Conservation (phyloP, 2,888 invertebrate genomes). For the Archips xylosteana region DNA sequence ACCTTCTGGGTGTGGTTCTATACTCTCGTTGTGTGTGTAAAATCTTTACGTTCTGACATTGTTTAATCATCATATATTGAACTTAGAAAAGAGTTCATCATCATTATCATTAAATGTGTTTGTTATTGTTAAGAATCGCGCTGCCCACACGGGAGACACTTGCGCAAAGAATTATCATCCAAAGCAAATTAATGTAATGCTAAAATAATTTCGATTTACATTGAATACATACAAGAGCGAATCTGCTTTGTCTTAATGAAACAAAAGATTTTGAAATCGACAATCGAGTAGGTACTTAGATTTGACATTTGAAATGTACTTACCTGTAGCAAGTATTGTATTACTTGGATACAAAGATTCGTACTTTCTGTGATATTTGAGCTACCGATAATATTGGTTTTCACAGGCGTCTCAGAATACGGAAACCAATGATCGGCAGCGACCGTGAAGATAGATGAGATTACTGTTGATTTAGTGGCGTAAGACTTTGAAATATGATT, state of each 20-base stretch:
- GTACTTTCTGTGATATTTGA: conserved; percentile 60
- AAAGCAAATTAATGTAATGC: conserved; percentile 47
- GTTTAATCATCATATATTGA: conserved; percentile 22
- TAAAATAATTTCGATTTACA: conserved; percentile 44
- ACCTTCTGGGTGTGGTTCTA: not conserved
- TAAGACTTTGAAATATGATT: conserved; percentile 68
- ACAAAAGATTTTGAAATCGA: conserved; percentile 51
- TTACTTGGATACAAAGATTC: conserved; percentile 33
- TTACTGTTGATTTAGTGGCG: conserved; percentile 74
- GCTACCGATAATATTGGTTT: conserved; percentile 71
- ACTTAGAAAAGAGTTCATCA: conserved; percentile 24
- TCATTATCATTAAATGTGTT: conserved; percentile 33
- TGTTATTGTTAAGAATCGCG: conserved; percentile 27
- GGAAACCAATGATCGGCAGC: conserved; percentile 60
- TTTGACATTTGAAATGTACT: conserved; percentile 9
- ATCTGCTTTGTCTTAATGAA: conserved; percentile 37
- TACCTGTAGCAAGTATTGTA: conserved; percentile 18
- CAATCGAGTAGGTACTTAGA: not conserved
- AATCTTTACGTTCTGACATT: not conserved
- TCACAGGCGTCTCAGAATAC: conserved; percentile 62
- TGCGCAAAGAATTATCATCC: conserved; percentile 52
- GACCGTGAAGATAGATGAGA: conserved; percentile 64
- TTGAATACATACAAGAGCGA: conserved; percentile 26
- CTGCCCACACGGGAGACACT: conserved; percentile 48
- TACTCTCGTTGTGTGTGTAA: not conserved